A percentile compares a stretch with the other conserved stretches of the same genome.
These are phyloP conservation scores for Hippopotamus amphibius DNA, from an alignment of 2,113 vertebrate species.

Conservation along the genomic window DNA sequence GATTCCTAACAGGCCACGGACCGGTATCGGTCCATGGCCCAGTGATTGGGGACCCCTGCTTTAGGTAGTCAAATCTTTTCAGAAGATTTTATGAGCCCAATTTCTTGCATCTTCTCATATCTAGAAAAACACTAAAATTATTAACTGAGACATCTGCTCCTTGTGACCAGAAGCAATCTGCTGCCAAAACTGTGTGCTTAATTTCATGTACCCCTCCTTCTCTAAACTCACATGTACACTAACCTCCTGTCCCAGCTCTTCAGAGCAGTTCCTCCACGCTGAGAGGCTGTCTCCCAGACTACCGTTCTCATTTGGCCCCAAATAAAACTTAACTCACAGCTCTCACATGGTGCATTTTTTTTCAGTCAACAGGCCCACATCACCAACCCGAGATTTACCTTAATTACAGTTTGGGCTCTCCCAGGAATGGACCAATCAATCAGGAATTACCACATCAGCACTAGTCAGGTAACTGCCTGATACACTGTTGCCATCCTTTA, in stretches of 20 bases:
- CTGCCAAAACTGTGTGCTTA: neutral
- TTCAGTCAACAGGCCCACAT: neutral
- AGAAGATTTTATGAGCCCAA: neutral
- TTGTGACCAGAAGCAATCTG: neutral
- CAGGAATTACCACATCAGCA: neutral
- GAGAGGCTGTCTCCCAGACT: neutral
- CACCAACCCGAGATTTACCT: neutral
- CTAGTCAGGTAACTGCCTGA: neutral
- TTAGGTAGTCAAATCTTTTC: neutral
- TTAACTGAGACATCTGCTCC: neutral
- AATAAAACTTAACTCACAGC: neutral
- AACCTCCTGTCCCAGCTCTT: neutral
- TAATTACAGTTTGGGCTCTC: neutral
- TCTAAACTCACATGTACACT: neutral
- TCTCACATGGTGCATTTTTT: neutral
- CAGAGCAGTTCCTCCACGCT: neutral
- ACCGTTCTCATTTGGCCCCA: neutral
- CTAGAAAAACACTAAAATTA: neutral
- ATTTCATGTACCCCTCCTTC: neutral
- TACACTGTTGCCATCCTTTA: neutral
- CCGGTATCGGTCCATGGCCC: too few relatives aligned
- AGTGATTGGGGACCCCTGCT: neutral
- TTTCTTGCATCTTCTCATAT: neutral
- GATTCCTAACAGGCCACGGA: too few relatives aligned
- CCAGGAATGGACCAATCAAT: neutral